phyloP scores from a whole-genome alignment of 2,888 invertebrate genomes.

The Clitarchus hookeri region DNA sequence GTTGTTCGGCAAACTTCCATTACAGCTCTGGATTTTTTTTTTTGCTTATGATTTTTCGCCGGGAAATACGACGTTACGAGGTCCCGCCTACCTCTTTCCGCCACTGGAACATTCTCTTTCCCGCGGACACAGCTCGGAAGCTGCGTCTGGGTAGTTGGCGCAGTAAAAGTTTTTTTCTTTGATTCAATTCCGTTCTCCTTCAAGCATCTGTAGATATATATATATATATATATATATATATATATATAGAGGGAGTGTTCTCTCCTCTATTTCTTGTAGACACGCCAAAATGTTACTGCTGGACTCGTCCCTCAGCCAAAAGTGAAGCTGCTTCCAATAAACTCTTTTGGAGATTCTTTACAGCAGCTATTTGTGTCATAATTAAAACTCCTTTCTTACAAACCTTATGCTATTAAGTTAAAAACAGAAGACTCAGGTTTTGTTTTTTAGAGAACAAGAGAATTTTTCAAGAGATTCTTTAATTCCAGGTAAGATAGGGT shows the following conservation, averaged over 20 bases:
- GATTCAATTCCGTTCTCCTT: not conserved
- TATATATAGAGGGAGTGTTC: too few species aligned
- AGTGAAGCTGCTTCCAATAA: not conserved
- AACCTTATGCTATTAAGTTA: not conserved
- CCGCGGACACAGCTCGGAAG: not conserved
- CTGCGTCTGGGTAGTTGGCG: not conserved
- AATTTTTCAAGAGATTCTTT: too few species aligned
- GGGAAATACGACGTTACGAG: too few species aligned
- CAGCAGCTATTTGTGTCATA: not conserved
- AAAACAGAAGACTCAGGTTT: not conserved
- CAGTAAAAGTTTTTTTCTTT: not conserved
- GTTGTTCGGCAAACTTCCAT: too few species aligned
- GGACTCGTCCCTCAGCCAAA: not conserved
- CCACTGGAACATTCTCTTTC: not conserved
- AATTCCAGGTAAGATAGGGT: too few species aligned
- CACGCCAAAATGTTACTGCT: not conserved
- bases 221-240: not conserved
- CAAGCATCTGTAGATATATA: not conserved
- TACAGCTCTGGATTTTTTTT: too few species aligned
- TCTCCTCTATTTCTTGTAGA: not conserved
- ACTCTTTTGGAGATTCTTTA: not conserved
- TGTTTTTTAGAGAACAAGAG: too few species aligned
- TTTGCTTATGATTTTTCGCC: too few species aligned
- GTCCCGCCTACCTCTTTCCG: not conserved
- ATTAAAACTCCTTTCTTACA: not conserved